Percentiles rank a stretch among this genome's conserved stretches.
Conservation (phyloP, 1,140 invertebrate genomes). For the Frieseomelitta varia region DNA sequence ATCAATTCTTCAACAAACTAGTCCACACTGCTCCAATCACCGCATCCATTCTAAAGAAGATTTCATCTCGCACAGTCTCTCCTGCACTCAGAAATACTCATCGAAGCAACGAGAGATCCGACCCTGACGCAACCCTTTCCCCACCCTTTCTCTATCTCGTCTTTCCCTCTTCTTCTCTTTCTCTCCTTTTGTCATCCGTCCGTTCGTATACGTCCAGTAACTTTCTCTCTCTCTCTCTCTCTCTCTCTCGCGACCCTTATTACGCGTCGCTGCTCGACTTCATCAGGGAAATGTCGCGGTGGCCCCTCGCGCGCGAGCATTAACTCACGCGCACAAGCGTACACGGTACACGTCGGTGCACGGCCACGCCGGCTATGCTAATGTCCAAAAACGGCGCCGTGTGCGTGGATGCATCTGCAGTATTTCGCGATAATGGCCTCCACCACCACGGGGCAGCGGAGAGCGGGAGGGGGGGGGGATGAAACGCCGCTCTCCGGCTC, state of each 20-base stretch:
- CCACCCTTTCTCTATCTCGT: constrained; percentile 17
- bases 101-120: constrained; percentile 36
- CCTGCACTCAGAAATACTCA: not conserved
- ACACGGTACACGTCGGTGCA: constrained; percentile 33
- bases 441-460: not conserved
- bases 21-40: no score
- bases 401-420: constrained; percentile 61
- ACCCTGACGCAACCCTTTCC: constrained; percentile 20
- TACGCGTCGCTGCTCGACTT: constrained; percentile 81
- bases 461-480: constrained; percentile 13
- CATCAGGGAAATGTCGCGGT: constrained; percentile 76
- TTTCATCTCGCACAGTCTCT: not conserved
- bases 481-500: constrained; percentile 24
- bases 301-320: constrained; percentile 71
- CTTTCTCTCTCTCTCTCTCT: no score
- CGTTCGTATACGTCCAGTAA: constrained; percentile 38
- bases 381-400: constrained; percentile 62
- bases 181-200: constrained; percentile 43
- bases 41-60: no score
- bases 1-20: no score
- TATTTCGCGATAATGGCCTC: constrained; percentile 67
- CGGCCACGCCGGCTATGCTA: constrained; percentile 51
- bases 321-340: constrained; percentile 70
- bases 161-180: not conserved
- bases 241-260: constrained; percentile 76